phyloP scores from a whole-genome alignment of 2,797 vertebrate species.

The Esox lucius region DNA sequence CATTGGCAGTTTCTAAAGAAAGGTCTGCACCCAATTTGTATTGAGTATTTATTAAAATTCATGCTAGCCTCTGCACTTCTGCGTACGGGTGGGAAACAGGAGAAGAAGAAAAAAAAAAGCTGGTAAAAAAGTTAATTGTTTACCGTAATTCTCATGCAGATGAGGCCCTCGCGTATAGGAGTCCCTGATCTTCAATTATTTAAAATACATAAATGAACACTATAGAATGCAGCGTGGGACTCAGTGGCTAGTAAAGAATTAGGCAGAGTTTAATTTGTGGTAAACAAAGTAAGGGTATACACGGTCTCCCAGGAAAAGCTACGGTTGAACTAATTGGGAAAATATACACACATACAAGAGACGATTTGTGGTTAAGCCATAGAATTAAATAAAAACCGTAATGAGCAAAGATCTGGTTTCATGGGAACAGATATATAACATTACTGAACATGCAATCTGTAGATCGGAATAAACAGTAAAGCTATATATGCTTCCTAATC shows the following conservation, averaged over 20 bases:
- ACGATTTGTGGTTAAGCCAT: constrained; percentile 82
- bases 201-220: constrained; percentile 64
- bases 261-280: constrained; percentile 87
- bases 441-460: not conserved
- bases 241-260: constrained; percentile 83
- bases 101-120: constrained; percentile 65
- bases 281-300: constrained; percentile 91
- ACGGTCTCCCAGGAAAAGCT: constrained; percentile 83
- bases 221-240: constrained; percentile 75
- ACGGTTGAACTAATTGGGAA: constrained; percentile 89
- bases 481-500: not conserved
- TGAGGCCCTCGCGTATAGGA: constrained; percentile 86
- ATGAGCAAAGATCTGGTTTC: constrained; percentile 65
- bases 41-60: not conserved
- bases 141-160: constrained; percentile 89
- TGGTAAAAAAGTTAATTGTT: constrained; percentile 96
- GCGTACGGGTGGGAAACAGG: constrained; percentile 57
- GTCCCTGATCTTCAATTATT: constrained; percentile 85
- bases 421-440: not conserved
- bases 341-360: constrained; percentile 65
- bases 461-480: not conserved
- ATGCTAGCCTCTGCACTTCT: constrained; percentile 67
- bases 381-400: constrained; percentile 73
- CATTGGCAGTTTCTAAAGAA: constrained; percentile 75
- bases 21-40: constrained; percentile 66